Base-by-base conservation (phyloP, 2,113 vertebrate genomes). In the Erythrolamprus reginae region DNA sequence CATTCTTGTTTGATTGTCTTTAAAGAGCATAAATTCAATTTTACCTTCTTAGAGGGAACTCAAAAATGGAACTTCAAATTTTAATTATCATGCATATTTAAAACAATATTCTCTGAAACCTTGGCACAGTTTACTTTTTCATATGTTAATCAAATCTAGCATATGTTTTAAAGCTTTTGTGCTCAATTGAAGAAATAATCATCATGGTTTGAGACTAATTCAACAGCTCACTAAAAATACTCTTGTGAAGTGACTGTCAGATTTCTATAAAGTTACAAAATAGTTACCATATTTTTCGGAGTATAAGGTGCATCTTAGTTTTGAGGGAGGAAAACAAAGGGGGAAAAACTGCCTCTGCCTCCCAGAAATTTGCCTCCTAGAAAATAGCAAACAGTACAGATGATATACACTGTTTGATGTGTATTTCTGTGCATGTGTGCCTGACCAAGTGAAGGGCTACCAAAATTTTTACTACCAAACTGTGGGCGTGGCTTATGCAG, bases 141-240 rank as follows among this genome's bases (percentile, higher is more conserved):
- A 89, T 92, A 70, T 90, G 88, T 93, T 95, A 96, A 96, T 94
- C 92, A 94, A 45, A 55, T 45, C 51, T 87, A 56, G 93, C 90
- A 92, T 95, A 94, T 94, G 93, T 91, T 94, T 95, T 92, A 94
- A 88, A 92, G 84, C 89, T 90, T 96, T 95, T 55, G 70, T 94
- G 94, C 89, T 95, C 88, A 93, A 86, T 92, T 89, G 83, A 92
- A 95, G 91, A 91, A 95, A 89, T 91, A 96, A 95, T 92, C 93
- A 95, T 89, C 85, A 92, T 77, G 88, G 92, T 93, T 90, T 88
- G 94, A 96, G 89, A 82, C 47, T 93, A 92, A 90, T 92, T 91
- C 88, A 91, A 83, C 92, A 52, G 83, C 77, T 92, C 82, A 70
- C 84, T 90, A 33, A 96, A 96, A 93, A 95, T 93, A 61, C 89